Conservation (phyloP, 2,888 invertebrate species). For the Acanthosepion esculentum region DNA sequence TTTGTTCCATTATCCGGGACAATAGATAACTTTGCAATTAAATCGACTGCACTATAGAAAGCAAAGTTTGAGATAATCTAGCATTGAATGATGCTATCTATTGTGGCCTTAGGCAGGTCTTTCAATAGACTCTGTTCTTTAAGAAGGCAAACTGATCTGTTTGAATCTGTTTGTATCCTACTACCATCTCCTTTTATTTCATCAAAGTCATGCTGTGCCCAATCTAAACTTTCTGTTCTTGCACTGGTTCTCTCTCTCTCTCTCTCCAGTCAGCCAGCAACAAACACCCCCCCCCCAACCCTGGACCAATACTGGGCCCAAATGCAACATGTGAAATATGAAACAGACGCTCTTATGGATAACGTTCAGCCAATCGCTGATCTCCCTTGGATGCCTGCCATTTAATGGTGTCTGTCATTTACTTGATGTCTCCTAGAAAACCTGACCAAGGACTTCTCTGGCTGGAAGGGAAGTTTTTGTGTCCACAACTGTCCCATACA, state of each 20-base stretch:
- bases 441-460: too few species aligned
- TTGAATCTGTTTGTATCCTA: neutral
- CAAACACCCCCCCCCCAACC: neutral
- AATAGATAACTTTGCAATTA: constrained; percentile 33
- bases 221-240: neutral
- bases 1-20: constrained; percentile 21
- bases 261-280: neutral
- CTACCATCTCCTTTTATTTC: neutral
- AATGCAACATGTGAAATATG: neutral
- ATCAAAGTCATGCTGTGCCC: neutral
- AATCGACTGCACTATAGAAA: constrained; percentile 33
- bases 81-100: neutral
- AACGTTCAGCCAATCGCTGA: neutral
- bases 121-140: neutral
- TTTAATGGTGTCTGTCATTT: too few species aligned
- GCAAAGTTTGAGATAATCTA: constrained; percentile 10
- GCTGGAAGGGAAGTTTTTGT: too few species aligned
- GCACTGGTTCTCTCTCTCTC: neutral
- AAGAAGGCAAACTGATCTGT: neutral
- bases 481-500: too few species aligned
- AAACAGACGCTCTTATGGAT: neutral
- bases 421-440: too few species aligned
- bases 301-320: neutral
- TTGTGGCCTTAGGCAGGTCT: neutral
- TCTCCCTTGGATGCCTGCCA: neutral